Evolutionary conservation across 2,797 vertebrate genomes (phyloP).

Genomic region (Argyrosomus regius): DNA sequence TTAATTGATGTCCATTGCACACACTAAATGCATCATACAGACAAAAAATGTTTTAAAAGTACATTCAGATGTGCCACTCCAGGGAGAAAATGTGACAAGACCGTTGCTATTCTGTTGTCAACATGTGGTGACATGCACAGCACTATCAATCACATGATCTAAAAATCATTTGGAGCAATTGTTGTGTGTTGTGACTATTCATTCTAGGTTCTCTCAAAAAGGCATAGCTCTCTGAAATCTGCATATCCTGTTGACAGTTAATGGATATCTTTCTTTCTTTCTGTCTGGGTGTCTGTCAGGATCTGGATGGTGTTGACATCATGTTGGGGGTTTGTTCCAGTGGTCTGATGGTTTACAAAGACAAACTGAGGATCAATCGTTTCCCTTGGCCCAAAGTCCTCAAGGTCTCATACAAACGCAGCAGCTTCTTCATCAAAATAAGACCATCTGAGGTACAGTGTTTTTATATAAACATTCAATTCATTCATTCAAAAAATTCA

Average conservation of each 20-base stretch:
- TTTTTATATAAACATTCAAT: not conserved
- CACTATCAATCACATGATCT: not conserved
- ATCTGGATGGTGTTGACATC: slow-evolving; percentile 94
- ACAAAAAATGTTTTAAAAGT: no score
- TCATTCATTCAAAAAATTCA: no score
- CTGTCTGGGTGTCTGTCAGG: slow-evolving; percentile 78
- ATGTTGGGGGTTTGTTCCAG: slow-evolving; percentile 95
- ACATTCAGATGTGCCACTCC: not conserved
- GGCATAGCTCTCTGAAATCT: not conserved
- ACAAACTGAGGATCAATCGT: slow-evolving; percentile 94
- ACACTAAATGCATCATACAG: no score
- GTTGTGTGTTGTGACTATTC: not conserved
- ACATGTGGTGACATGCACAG: not conserved
- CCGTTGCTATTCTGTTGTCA: not conserved
- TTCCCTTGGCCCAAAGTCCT: slow-evolving; percentile 98
- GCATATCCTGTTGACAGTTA: not conserved
- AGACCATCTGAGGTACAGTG: slow-evolving; percentile 91
- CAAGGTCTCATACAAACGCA: slow-evolving; percentile 97
- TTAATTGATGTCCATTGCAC: no score
- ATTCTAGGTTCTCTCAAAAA: not conserved
- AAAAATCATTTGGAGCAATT: not conserved
- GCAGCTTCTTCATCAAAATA: slow-evolving; percentile 97
- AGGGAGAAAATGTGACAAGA: not conserved
- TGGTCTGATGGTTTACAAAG: slow-evolving; percentile 96
- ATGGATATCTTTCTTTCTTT: not conserved